phyloP scores from a whole-genome alignment of 2,797 vertebrate species.

The Hippocampus kuda region DNA sequence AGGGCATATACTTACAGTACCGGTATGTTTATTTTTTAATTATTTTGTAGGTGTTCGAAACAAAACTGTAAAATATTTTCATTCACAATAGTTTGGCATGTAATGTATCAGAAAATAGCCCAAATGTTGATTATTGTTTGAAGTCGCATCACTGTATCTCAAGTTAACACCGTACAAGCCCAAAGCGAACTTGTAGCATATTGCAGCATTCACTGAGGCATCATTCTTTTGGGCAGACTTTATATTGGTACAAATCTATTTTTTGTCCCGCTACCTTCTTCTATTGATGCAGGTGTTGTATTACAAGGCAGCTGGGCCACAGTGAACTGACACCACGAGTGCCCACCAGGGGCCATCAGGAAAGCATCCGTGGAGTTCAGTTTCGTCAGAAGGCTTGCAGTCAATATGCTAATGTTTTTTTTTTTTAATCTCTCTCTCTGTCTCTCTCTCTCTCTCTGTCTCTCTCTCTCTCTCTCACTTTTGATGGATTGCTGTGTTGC shows the following conservation, averaged over 20 bases:
- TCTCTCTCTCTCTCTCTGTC: neutral
- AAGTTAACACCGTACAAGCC: neutral
- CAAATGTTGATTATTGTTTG: too few relatives aligned
- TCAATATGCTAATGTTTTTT: constrained; percentile 52
- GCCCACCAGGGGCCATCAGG: constrained; percentile 41
- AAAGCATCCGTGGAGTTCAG: constrained; percentile 49
- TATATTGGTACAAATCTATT: constrained; percentile 16
- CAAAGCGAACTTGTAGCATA: neutral
- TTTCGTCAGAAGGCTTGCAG: constrained; percentile 50
- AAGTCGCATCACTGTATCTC: too few relatives aligned
- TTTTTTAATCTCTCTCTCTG: neutral
- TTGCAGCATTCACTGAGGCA: constrained; percentile 11
- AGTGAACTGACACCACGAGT: constrained; percentile 40
- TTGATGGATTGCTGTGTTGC: constrained; percentile 54
- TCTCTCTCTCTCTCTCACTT: neutral
- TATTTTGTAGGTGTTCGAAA: too few relatives aligned
- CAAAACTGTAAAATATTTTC: too few relatives aligned
- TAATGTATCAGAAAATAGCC: too few relatives aligned
- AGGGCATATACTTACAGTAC: too few relatives aligned
- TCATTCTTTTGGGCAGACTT: constrained; percentile 17
- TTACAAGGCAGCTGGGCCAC: constrained; percentile 30
- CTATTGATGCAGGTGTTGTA: constrained; percentile 24
- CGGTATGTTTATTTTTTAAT: too few relatives aligned
- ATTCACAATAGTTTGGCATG: too few relatives aligned
- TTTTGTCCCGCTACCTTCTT: constrained; percentile 8